These are phyloP conservation scores for Mastomys natalensis DNA, from an alignment of 2,113 vertebrate genomes.

Conservation along the genomic window DNA sequence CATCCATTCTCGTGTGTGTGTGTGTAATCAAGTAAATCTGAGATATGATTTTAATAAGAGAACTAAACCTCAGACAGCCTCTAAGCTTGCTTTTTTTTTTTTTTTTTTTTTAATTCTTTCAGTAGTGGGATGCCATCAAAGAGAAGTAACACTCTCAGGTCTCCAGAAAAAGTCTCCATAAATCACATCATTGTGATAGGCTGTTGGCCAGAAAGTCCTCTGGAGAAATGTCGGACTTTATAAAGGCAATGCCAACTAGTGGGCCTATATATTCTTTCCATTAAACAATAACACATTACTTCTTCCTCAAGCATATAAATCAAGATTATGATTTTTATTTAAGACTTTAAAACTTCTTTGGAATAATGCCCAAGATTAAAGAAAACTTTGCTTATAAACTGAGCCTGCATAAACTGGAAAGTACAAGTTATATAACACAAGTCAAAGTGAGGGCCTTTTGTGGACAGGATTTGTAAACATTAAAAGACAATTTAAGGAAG, in stretches of 20 bases:
- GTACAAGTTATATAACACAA: neutral
- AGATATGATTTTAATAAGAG: neutral
- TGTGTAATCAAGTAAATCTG: neutral
- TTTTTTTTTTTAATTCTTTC: neutral
- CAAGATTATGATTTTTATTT: slow-evolving; percentile 35
- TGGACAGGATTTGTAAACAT: neutral
- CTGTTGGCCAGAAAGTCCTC: neutral
- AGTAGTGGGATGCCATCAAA: neutral
- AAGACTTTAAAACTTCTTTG: neutral
- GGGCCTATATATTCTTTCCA: neutral
- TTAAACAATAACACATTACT: slow-evolving; percentile 6
- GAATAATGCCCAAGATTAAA: neutral
- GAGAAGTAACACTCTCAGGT: neutral
- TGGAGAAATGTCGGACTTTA: slow-evolving; percentile 17
- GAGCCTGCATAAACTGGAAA: slow-evolving; percentile 6
- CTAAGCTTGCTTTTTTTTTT: neutral
- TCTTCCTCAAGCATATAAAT: slow-evolving; percentile 35
- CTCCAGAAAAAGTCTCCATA: neutral
- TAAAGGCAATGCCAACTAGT: slow-evolving; percentile 33
- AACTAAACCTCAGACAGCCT: neutral
- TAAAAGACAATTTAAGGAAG: neutral
- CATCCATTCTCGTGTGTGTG: neutral
- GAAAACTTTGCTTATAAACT: slow-evolving; percentile 40
- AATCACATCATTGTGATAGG: neutral
- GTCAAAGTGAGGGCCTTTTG: neutral